Conservation (phyloP, 2,888 invertebrate genomes). For the Chironomus tentans region DNA sequence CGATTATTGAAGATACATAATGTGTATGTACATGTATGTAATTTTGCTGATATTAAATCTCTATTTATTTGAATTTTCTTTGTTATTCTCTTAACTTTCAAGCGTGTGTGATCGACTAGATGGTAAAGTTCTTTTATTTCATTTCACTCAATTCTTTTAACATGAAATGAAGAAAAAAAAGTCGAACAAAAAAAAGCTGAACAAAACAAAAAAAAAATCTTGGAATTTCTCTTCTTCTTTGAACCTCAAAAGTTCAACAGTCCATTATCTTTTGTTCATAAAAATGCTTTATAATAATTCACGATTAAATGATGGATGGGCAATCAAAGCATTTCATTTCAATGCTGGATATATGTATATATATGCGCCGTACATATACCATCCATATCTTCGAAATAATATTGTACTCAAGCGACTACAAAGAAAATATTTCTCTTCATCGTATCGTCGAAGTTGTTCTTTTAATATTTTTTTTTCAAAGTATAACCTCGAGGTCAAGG, state of each 20-base stretch:
- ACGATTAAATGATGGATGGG: slow-evolving; percentile 27
- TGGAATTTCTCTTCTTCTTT: neutral
- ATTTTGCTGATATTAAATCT: neutral
- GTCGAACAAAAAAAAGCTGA: neutral
- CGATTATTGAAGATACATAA: neutral
- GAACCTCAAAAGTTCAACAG: slow-evolving; percentile 18
- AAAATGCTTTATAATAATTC: slow-evolving; percentile 27
- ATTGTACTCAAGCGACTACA: neutral
- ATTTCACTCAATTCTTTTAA: neutral
- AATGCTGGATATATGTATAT: neutral
- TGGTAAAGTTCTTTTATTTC: neutral
- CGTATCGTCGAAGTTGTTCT: neutral
- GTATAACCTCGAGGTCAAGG: slow-evolving; percentile 28
- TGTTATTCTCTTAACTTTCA: neutral
- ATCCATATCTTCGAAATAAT: no score
- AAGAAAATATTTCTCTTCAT: neutral
- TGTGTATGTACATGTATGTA: neutral
- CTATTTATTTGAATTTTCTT: neutral
- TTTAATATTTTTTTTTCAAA: neutral
- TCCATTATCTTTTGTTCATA: slow-evolving; percentile 25
- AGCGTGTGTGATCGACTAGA: neutral
- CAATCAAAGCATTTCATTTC: slow-evolving; percentile 26
- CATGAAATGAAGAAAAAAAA: neutral
- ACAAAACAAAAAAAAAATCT: neutral
- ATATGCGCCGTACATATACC: neutral